phyloP scores from a whole-genome alignment of 2,113 vertebrate species.

The Hippocampus zosterae region DNA sequence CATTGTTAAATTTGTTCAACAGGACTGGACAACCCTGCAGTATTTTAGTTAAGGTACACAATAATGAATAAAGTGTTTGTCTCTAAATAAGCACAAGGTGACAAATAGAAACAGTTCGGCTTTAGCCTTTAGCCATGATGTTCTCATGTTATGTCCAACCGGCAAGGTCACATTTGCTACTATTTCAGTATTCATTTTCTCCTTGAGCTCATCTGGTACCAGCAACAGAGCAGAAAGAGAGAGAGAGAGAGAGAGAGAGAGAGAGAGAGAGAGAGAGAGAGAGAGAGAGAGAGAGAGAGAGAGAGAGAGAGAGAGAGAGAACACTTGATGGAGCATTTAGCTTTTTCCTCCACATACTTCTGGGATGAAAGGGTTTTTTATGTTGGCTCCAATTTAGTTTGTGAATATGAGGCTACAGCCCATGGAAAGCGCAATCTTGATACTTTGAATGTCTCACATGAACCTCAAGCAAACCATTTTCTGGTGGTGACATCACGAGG shows the following conservation, averaged over 20 bases:
- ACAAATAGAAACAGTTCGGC: neutral
- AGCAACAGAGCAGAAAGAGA: neutral
- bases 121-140: too few species aligned
- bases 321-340: neutral
- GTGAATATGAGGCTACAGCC: constrained; percentile 3
- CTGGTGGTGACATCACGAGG: constrained; percentile 11
- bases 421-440: constrained; percentile 8
- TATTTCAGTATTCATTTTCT: neutral
- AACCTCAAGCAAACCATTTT: constrained; percentile 27
- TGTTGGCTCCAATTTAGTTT: neutral
- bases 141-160: neutral
- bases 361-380: neutral
- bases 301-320: neutral
- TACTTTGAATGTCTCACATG: constrained; percentile 16
- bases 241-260: neutral
- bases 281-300: neutral
- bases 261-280: neutral
- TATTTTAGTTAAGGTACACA: neutral
- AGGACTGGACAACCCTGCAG: constrained; percentile 6
- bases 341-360: neutral
- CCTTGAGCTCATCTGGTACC: neutral
- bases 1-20: neutral
- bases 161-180: neutral
- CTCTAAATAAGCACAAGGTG: neutral
- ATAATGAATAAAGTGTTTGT: neutral